A percentile compares a stretch with the other conserved stretches of the same genome.
Conservation (phyloP, 2,113 vertebrate genomes). For the Urocolius indicus region DNA sequence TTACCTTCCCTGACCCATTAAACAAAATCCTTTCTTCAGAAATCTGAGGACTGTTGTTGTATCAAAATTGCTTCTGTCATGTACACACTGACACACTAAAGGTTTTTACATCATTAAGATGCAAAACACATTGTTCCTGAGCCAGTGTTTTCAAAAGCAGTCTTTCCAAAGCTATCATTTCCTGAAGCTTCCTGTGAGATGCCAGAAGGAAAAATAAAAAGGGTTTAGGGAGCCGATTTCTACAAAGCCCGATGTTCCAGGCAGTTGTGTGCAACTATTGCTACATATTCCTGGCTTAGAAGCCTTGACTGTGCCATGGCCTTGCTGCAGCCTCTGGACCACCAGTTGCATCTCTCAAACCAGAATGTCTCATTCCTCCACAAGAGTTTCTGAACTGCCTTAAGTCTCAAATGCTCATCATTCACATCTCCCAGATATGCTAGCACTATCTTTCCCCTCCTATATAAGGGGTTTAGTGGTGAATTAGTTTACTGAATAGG, state of each 20-base stretch:
- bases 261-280: background rate
- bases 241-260: constrained; percentile 18
- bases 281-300: background rate
- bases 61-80: background rate
- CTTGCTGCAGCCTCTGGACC: background rate
- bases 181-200: background rate
- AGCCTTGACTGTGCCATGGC: background rate
- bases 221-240: background rate
- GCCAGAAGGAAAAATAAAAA: background rate
- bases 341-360: background rate
- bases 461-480: background rate
- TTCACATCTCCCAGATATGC: background rate
- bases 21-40: background rate
- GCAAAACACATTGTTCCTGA: background rate
- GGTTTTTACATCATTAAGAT: background rate
- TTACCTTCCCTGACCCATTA: background rate
- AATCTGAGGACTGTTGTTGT: background rate
- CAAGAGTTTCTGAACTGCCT: background rate
- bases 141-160: constrained; percentile 1
- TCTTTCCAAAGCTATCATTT: background rate
- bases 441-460: background rate
- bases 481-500: background rate
- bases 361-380: background rate
- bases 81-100: background rate
- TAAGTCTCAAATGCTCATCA: background rate